Percentiles rank a stretch among this genome's conserved stretches.
These are phyloP conservation scores for Eriocheir sinensis DNA, from an alignment of 1,140 invertebrate genomes.

Conservation along the genomic window DNA sequence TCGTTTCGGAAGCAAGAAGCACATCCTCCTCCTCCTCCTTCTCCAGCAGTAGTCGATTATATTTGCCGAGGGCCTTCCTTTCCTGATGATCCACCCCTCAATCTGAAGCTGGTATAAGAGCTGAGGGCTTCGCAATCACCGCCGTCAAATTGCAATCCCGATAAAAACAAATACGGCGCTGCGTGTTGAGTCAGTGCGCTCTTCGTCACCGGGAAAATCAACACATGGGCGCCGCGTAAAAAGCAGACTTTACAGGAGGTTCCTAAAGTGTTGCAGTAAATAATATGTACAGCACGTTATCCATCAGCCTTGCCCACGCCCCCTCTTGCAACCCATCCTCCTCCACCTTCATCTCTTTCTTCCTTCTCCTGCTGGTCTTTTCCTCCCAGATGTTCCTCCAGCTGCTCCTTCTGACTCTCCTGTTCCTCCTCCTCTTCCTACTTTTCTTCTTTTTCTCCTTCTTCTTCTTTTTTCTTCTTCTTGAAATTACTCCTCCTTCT, in stretches of 20 bases:
- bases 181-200: slow-evolving; percentile 10
- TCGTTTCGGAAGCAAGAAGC: too few relatives aligned
- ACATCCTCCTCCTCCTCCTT: neutral
- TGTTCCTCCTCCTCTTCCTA: neutral
- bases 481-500: neutral
- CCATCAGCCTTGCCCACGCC: neutral
- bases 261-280: neutral
- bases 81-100: neutral
- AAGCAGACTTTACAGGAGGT: neutral
- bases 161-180: neutral
- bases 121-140: neutral
- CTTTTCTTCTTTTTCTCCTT: too few relatives aligned
- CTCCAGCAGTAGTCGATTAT: too few relatives aligned
- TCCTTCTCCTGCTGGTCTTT: neutral
- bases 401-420: neutral
- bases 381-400: neutral
- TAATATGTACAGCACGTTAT: neutral
- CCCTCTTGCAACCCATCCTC: neutral
- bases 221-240: neutral
- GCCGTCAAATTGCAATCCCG: neutral
- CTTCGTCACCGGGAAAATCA: neutral
- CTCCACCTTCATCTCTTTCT: neutral
- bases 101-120: neutral
- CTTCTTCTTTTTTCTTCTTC: too few relatives aligned
- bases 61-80: neutral